These are phyloP conservation scores for Verasper variegatus DNA, from an alignment of 2,113 vertebrate species.

Conservation along the genomic window DNA sequence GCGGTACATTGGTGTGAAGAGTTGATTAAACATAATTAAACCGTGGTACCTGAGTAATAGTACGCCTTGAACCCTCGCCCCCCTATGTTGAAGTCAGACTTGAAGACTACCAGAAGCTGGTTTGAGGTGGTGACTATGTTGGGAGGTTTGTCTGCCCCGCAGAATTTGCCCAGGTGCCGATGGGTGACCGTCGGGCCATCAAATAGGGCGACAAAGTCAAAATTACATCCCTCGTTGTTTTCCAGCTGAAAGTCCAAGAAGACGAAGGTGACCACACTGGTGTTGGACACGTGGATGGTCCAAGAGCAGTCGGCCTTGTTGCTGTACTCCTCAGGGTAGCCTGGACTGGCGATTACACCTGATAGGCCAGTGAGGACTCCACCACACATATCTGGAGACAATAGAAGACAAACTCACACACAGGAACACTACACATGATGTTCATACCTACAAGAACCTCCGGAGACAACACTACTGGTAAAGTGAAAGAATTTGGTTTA, in stretches of 20 bases:
- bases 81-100: conserved; percentile 96
- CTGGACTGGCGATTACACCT: conserved; percentile 92
- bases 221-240: conserved; percentile 89
- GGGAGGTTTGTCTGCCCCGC: conserved; percentile 85
- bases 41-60: conserved; percentile 89
- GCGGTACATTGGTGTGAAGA: too few relatives aligned
- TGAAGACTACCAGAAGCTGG: conserved; percentile 92
- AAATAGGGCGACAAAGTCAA: conserved; percentile 92
- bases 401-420: not conserved
- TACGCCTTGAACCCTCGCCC: conserved; percentile 94
- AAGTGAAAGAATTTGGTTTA: not conserved
- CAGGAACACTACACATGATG: not conserved
- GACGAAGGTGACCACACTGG: conserved; percentile 85
- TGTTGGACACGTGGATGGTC: conserved; percentile 85
- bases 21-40: not conserved
- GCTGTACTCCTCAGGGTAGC: conserved; percentile 93
- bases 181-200: conserved; percentile 84
- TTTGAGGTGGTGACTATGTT: conserved; percentile 83
- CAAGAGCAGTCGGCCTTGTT: conserved; percentile 93
- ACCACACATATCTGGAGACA: conserved; percentile 87
- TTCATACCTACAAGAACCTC: not conserved
- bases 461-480: not conserved
- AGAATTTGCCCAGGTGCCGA: conserved; percentile 85
- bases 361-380: conserved; percentile 93
- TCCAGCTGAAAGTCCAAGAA: conserved; percentile 96